A percentile compares a stretch with the other conserved stretches of the same genome.
These are phyloP conservation scores for Tiaroga cobitis DNA, from an alignment of 2,797 vertebrate species.

Conservation along the genomic window DNA sequence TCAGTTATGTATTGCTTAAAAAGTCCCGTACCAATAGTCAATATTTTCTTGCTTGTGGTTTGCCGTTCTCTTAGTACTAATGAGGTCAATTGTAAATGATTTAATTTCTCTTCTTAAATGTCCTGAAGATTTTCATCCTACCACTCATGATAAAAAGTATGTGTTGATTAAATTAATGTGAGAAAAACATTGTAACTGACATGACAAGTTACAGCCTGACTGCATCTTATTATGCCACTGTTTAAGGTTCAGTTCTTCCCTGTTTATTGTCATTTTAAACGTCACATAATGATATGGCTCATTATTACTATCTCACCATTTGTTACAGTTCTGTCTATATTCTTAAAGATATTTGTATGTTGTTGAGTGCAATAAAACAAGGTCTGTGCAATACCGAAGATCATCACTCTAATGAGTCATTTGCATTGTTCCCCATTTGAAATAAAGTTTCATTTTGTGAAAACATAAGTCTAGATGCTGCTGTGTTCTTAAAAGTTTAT, in stretches of 20 bases:
- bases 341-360: constrained; percentile 64
- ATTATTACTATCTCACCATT: constrained; percentile 14
- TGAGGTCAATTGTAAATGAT: neutral
- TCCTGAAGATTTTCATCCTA: neutral
- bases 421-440: constrained; percentile 2
- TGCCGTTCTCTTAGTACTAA: neutral
- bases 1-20: constrained; percentile 11
- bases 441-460: constrained; percentile 8
- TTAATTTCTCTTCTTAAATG: neutral
- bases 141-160: neutral
- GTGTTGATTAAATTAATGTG: constrained; percentile 1
- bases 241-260: constrained; percentile 52
- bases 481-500: neutral
- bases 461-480: neutral
- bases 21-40: neutral
- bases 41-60: neutral
- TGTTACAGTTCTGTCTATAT: constrained; percentile 55
- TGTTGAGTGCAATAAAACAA: constrained; percentile 77
- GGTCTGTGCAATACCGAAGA: constrained; percentile 60
- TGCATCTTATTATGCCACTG: neutral
- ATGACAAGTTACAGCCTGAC: neutral
- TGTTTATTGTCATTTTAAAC: constrained; percentile 38
- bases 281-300: constrained; percentile 41
- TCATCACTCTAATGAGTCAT: neutral
- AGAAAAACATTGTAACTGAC: neutral